These are phyloP conservation scores for Drosophila pseudotakahashii DNA, from an alignment of 2,888 invertebrate species.

Conservation along the genomic window DNA sequence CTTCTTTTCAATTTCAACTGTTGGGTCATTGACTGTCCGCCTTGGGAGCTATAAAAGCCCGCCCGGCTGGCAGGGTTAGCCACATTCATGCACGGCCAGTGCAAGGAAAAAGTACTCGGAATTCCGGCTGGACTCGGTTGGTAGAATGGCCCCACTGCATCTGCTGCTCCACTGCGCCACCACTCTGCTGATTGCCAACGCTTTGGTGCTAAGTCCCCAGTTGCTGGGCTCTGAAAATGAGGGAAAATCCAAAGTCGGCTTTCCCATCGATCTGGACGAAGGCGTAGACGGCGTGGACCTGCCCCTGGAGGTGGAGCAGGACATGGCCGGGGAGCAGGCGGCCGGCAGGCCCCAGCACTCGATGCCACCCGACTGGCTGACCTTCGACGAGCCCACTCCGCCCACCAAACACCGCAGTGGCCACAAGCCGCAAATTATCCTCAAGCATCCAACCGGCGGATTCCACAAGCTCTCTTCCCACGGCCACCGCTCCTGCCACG, in stretches of 20 bases:
- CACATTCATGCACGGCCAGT: constrained; percentile 52
- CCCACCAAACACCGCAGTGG: constrained; percentile 46
- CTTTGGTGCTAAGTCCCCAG: constrained; percentile 70
- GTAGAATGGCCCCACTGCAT: constrained; percentile 63
- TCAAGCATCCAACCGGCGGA: constrained; percentile 53
- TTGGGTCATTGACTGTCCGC: constrained; percentile 62
- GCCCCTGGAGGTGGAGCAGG: constrained; percentile 65
- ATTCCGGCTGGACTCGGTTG: constrained; percentile 29
- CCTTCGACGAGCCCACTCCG: constrained; percentile 62
- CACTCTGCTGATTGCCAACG: constrained; percentile 61
- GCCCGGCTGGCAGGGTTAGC: constrained; percentile 27
- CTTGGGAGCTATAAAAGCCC: constrained; percentile 60
- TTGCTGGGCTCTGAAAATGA: constrained; percentile 58
- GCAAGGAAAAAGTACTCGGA: constrained; percentile 24
- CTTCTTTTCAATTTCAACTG: constrained; percentile 74
- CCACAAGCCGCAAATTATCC: constrained; percentile 50
- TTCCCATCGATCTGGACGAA: constrained; percentile 66
- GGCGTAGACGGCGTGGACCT: constrained; percentile 67
- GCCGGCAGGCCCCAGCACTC: constrained; percentile 50
- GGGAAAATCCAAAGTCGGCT: constrained; percentile 60
- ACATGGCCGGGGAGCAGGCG: constrained; percentile 36
- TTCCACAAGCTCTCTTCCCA: constrained; percentile 56
- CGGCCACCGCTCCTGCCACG: constrained; percentile 69
- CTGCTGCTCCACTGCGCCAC: constrained; percentile 63
- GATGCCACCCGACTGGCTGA: constrained; percentile 68